Evolutionary conservation across 2,888 invertebrate species (phyloP), one percentile per base, ranked within the genome.

Genomic region (Sarcophaga subvicina): DNA sequence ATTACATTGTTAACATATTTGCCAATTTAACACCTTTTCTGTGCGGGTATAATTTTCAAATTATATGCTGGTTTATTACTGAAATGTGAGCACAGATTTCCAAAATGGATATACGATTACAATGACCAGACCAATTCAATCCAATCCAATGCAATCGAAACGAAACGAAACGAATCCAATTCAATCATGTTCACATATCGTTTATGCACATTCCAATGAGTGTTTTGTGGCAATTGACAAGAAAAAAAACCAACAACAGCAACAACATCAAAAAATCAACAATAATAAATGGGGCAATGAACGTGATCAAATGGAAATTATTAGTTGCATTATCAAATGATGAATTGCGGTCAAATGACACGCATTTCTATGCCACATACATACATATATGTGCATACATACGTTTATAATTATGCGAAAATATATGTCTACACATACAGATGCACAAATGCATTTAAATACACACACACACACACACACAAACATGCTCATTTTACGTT

Each of bases 11-110:
- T 77, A 84, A 83, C 75, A 83, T 83, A 87, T 88, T 88, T 85
- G 88, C 80, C 79, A 86, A 82, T 88, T 88, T 88, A 88, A 88
- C 88, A 88, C 88, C 88, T 87, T 84, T 87, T 84, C 10, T 37
- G 37, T 37, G 37, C 10, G 37, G 66, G 71, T 37, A 85, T 85
- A 80, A 80, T 80, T 85, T 80, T 75, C 73, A 79, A 83, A 78
- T 83, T 78, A 83, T 72, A 54, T 54, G 12, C 54, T 54, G 60
- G 49, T 72, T 25, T 49, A 79, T 79, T 59, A 54, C 72, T 22
- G 17, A 62, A 80, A 76, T 80, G 70, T 78, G 37, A 37, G 37
- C 37, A 37, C 37, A 37, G 10, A 37, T 83, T 85, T 81, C 59
- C 3, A 8, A 54, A 20, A 49, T 47, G 11, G n/a, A 54, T 49